Evolutionary conservation across 2,888 invertebrate genomes (phyloP), one percentile per base, ranked within the genome.

Genomic region (Glaucopsyche alexis): DNA sequence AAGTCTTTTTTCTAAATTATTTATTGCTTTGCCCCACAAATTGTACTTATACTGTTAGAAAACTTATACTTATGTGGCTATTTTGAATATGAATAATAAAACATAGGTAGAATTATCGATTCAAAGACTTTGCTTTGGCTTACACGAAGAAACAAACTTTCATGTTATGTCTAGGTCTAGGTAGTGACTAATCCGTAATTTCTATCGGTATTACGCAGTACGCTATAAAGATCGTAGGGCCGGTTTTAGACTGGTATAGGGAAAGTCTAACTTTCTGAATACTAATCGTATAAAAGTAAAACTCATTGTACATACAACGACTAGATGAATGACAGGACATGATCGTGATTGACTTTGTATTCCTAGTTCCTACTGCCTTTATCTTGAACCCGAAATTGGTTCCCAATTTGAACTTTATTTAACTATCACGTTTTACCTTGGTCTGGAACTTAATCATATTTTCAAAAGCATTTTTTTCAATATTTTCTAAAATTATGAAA

Each of bases 241-340:
- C 79, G 78, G 76, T 80, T 74, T 75, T 76, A 73, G 76, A 52
- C 71, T 72, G 75, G 77, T 77, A 78, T 78, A 80, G 83, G 83
- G 89, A 90, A 90, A 90, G 89, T 87, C 81, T 72, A 77, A 85
- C 87, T 88, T 87, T 88, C 88, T 84, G 88, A 87, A 89, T 89
- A 86, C 83, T 87, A 85, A 88, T 89, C 82, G 85, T 86, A 86
- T 86, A 86, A 89, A 89, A 90, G 89, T 89, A 89, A 90, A 88
- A 90, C 88, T 87, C 79, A 47, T 72, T 72, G 50, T 71, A 52
- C 47, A 71, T 67, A 29, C 50, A 16, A 55, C 9, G 16, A 55
- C 55, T 55, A 16, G 16, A 55, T 55, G 19, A 55, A 19, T 55
- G 55, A 19, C 55, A 55, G 55, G 19, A 19, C 19, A 19, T 55